These are phyloP conservation scores for Unio pictorum DNA, from an alignment of 2,888 invertebrate genomes.

Conservation along the genomic window DNA sequence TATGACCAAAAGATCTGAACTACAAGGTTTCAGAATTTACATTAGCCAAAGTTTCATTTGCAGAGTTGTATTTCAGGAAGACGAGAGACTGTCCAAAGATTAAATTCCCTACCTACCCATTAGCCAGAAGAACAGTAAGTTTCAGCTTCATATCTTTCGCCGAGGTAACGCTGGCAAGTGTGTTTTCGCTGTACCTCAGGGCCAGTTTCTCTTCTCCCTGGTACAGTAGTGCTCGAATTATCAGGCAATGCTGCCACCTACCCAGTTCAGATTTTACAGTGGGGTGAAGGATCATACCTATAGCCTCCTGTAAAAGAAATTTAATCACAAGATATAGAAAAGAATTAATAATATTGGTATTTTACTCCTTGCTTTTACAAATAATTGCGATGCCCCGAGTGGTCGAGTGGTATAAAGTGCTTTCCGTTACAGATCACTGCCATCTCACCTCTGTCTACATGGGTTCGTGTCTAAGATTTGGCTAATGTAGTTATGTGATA, in stretches of 20 bases:
- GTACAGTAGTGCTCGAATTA: conserved; percentile 78
- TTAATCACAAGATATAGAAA: neutral
- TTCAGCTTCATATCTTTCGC: conserved; percentile 74
- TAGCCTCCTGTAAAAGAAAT: conserved; percentile 75
- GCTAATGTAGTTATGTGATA: too few relatives aligned
- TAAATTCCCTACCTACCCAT: conserved; percentile 71
- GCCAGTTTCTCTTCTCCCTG: conserved; percentile 82
- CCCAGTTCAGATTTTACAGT: conserved; percentile 77
- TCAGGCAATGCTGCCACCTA: conserved; percentile 82
- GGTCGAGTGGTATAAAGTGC: too few relatives aligned
- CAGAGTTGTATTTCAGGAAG: too few relatives aligned
- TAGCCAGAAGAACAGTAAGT: conserved; percentile 78
- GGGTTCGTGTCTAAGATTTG: too few relatives aligned
- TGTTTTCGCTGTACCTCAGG: conserved; percentile 79
- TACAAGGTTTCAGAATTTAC: too few relatives aligned
- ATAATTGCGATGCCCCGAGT: too few relatives aligned
- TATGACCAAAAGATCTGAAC: too few relatives aligned
- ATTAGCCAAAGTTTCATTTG: too few relatives aligned
- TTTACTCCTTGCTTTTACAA: too few relatives aligned
- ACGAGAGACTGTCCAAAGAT: too few relatives aligned
- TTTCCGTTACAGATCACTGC: too few relatives aligned
- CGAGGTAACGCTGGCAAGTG: conserved; percentile 76
- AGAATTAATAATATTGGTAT: neutral
- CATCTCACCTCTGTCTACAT: too few relatives aligned
- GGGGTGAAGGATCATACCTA: conserved; percentile 79